phyloP scores from a whole-genome alignment of 1,140 invertebrate species.

The Drosophila truncata region DNA sequence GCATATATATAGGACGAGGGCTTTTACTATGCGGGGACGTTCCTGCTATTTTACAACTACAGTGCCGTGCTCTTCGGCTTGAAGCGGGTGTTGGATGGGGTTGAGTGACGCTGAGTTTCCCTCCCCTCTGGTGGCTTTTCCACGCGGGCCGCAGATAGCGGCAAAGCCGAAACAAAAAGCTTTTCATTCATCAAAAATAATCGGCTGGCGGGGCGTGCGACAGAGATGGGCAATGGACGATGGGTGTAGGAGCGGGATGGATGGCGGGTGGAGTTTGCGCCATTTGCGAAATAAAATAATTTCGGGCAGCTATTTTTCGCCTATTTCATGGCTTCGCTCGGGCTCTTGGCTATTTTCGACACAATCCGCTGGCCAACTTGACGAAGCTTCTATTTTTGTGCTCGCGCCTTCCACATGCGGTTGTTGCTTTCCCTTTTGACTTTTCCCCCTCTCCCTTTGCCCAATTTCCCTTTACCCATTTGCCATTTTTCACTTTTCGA shows the following conservation, averaged over 20 bases:
- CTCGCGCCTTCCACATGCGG: constrained; percentile 16
- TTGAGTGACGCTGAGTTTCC: constrained; percentile 9
- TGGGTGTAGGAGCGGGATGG: constrained; percentile 18
- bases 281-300: constrained; percentile 42
- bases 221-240: background rate
- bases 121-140: constrained; percentile 11
- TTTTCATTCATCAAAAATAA: constrained; percentile 82
- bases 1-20: background rate
- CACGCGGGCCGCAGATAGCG: constrained; percentile 51
- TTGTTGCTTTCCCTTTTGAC: constrained; percentile 33
- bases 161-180: constrained; percentile 67
- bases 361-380: constrained; percentile 54
- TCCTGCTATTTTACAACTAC: constrained; percentile 46
- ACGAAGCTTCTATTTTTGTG: constrained; percentile 68
- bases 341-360: constrained; percentile 60
- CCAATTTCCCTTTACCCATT: constrained; percentile 21
- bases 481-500: constrained; percentile 32
- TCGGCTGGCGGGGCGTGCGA: constrained; percentile 43
- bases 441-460: background rate
- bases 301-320: constrained; percentile 65
- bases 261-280: constrained; percentile 68
- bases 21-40: constrained; percentile 54
- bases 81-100: constrained; percentile 1
- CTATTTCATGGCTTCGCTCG: constrained; percentile 39
- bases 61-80: constrained; percentile 17